A percentile compares a stretch with the other conserved stretches of the same genome.
phyloP scores from a whole-genome alignment of 2,797 vertebrate species.

The Helarctos malayanus region DNA sequence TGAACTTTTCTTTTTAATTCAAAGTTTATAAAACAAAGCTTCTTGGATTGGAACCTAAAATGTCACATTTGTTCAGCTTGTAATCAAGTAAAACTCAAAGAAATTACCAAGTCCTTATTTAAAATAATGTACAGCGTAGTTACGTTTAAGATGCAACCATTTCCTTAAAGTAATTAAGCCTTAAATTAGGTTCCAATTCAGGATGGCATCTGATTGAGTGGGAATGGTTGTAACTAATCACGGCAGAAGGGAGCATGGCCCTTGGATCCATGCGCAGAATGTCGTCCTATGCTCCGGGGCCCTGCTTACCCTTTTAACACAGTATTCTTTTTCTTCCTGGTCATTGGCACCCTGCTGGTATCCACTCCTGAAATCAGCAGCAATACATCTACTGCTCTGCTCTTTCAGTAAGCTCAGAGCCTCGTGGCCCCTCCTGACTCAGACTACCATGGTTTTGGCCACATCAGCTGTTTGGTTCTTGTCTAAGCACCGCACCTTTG shows the following conservation, averaged over 20 bases:
- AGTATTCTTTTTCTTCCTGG: background rate
- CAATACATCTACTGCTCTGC: too few species aligned
- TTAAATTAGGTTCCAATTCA: background rate
- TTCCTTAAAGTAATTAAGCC: background rate
- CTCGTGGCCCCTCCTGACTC: background rate
- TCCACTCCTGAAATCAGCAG: background rate
- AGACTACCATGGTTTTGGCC: too few species aligned
- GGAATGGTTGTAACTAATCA: background rate
- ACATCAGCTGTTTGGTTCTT: background rate
- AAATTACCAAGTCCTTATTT: background rate
- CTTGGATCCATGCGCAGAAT: background rate
- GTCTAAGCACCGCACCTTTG: background rate
- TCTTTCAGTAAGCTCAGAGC: background rate
- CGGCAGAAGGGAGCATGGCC: background rate
- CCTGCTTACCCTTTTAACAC: background rate
- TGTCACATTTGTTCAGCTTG: conserved; percentile 17
- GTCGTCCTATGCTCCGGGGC: background rate
- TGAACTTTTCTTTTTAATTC: background rate
- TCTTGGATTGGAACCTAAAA: background rate
- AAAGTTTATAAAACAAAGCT: conserved; percentile 35
- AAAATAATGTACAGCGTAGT: background rate
- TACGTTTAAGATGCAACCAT: background rate
- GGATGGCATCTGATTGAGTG: background rate
- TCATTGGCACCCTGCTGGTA: background rate
- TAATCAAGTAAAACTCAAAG: background rate